Conservation (phyloP, 1,140 invertebrate genomes). For the Anastrepha obliqua region DNA sequence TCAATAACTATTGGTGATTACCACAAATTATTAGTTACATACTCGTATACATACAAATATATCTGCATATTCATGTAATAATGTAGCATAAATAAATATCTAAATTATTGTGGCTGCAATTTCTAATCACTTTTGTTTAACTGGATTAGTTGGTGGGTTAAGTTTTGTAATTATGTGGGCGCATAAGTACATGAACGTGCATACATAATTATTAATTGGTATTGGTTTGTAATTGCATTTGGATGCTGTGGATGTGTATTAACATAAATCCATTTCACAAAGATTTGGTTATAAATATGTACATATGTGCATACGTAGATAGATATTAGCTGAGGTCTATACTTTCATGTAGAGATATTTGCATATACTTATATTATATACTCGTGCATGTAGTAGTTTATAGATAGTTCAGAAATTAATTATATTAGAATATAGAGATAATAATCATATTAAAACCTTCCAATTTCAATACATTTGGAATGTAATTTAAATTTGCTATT, state of each 20-base stretch:
- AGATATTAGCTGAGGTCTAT: no score
- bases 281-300: no score
- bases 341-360: no score
- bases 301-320: no score
- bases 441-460: no score
- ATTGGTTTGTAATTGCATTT: slow-evolving; percentile 47
- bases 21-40: slow-evolving; percentile 51
- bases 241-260: not conserved
- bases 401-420: no score
- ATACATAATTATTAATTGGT: not conserved
- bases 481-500: no score
- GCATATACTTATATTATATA: no score
- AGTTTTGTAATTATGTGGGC: slow-evolving; percentile 47
- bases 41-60: not conserved
- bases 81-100: slow-evolving; percentile 14
- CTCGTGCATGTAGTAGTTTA: no score
- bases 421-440: no score
- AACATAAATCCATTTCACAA: no score
- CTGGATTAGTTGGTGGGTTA: slow-evolving; percentile 41
- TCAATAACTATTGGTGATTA: slow-evolving; percentile 47
- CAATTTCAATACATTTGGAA: no score
- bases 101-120: slow-evolving; percentile 2
- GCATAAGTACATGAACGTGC: not conserved
- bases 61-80: not conserved
- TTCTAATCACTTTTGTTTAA: slow-evolving; percentile 51